Percentiles rank a stretch among this genome's conserved stretches.
Conservation (phyloP, 2,797 vertebrate species). For the Odontamblyopus lacepedii region DNA sequence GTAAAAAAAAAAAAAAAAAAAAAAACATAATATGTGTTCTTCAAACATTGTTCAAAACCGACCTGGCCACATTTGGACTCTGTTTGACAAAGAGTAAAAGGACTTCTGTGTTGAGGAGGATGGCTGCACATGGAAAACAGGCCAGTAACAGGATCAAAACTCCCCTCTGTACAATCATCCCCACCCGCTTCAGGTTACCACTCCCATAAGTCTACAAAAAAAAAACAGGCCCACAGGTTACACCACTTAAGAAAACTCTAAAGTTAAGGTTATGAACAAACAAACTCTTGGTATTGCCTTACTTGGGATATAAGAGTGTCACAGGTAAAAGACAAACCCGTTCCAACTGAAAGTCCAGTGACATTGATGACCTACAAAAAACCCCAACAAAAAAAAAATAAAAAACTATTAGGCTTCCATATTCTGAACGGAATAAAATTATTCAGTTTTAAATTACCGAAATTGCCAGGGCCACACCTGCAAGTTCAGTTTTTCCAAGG, state of each 20-base stretch:
- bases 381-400: no score
- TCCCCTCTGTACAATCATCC: conserved; percentile 88
- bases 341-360: conserved; percentile 83
- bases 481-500: conserved; percentile 84
- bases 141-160: conserved; percentile 85
- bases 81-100: conserved; percentile 83
- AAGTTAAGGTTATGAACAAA: conserved; percentile 16
- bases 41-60: conserved; percentile 5
- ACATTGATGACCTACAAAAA: conserved; percentile 85
- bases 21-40: background rate
- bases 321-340: conserved; percentile 84
- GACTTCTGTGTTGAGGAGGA: conserved; percentile 88
- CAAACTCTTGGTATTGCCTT: conserved; percentile 7
- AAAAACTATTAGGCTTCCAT: no score
- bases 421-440: no score
- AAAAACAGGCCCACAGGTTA: conserved; percentile 11
- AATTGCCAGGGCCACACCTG: conserved; percentile 80
- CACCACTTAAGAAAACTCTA: conserved; percentile 23
- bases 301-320: conserved; percentile 93
- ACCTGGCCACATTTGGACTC: conserved; percentile 86
- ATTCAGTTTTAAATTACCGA: conserved; percentile 65
- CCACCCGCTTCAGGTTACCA: conserved; percentile 88
- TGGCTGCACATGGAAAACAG: conserved; percentile 92
- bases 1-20: background rate
- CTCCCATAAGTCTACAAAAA: conserved; percentile 84